Base-by-base conservation (phyloP, 2,797 vertebrate species). In the Acanthopagrus latus region DNA sequence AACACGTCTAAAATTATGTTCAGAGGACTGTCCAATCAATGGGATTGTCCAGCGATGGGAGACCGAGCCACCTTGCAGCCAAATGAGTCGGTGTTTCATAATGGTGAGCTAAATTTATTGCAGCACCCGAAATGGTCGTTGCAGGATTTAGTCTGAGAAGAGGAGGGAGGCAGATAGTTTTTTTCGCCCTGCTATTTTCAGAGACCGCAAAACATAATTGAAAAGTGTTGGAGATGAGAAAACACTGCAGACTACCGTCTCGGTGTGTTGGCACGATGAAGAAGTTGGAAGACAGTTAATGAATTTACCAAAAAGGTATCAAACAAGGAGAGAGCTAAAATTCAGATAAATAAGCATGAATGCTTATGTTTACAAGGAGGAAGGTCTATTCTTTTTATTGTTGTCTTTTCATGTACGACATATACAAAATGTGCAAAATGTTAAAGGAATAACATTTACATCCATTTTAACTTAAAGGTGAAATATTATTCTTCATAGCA, bases 1-100 rank as follows among this genome's bases (percentile, higher is more conserved):
- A 90, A 86, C 90, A 81, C 78, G 54, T 91, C 89, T 90, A 85
- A 91, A 91, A 90, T 93, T 89, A 89, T 92, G 89, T 90, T 87
- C 84, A 76, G 77, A 91, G 82, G 86, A 83, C 64, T 78, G 83
- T 87, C 88, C 82, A 88, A 93, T 92, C 91, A 91, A 86, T 90
- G 80, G 68, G 80, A 85, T 70, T 74, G 90, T 89, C 78, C 85
- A 80, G 84, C 21, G 29, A 88, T 71, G 78, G 82, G 84, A 76
- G 78, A 71, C 78, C 46, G 33, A 78, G 80, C 87, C 83, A 81
- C 82, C 82, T 81, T 64, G 68, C 77, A 81, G 85, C 84, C 85
- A 88, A 86, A 80, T 66, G 71, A 81, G 72, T 76, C 60, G 8
- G 64, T 64, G 81, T 86, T 81, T 80, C 79, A 86, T 90, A 86